These are phyloP conservation scores for Stomatorhinus ivindoensis DNA, from an alignment of 2,113 vertebrate species.

Conservation along the genomic window DNA sequence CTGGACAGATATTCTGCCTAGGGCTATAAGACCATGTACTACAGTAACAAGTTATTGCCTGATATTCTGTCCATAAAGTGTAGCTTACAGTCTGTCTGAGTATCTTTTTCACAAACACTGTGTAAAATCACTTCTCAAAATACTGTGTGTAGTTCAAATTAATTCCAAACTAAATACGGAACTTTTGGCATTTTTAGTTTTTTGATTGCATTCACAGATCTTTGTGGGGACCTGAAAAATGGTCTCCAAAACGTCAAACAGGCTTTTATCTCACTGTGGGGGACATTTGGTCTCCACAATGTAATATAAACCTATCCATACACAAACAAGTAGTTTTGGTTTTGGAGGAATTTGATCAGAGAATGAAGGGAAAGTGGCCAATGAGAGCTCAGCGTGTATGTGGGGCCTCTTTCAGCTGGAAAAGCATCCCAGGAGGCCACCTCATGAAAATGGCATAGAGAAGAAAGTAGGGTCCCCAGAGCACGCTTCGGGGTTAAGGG, in stretches of 20 bases:
- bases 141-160: too few species aligned
- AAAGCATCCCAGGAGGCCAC: neutral
- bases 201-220: too few species aligned
- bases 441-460: neutral
- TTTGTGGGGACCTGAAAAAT: too few species aligned
- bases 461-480: neutral
- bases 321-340: neutral
- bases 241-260: too few species aligned
- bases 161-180: too few species aligned
- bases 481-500: neutral
- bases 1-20: neutral
- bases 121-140: neutral
- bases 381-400: neutral
- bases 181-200: too few species aligned
- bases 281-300: too few species aligned
- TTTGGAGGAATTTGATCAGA: neutral
- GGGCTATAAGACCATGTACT: neutral
- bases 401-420: neutral
- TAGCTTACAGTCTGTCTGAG: neutral
- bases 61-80: neutral
- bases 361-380: neutral
- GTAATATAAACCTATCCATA: too few species aligned
- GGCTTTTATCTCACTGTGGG: too few species aligned
- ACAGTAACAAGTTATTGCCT: neutral
- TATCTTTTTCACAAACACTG: neutral